phyloP scores from a whole-genome alignment of 1,140 invertebrate species.

The Rhyzopertha dominica region DNA sequence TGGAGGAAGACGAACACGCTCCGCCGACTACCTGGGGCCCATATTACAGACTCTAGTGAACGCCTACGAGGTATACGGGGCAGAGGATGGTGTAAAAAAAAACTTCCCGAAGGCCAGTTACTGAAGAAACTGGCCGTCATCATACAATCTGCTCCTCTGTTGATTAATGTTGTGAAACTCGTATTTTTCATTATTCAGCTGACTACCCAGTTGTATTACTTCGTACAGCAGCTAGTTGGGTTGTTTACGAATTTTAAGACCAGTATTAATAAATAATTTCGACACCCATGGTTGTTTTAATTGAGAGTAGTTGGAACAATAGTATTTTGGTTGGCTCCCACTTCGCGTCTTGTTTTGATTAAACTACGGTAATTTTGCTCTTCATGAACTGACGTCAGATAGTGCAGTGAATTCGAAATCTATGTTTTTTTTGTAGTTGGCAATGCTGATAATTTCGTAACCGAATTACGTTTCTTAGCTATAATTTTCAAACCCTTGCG shows the following conservation, averaged over 20 bases:
- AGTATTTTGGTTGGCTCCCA: slow-evolving; percentile 1
- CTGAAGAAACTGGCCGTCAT: slow-evolving; percentile 33
- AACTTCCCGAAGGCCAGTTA: slow-evolving; percentile 29
- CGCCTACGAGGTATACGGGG: slow-evolving; percentile 30
- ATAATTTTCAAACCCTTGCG: too few relatives aligned
- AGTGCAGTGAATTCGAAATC: too few relatives aligned
- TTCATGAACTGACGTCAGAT: not conserved
- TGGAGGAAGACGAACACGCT: slow-evolving; percentile 21
- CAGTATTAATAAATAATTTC: too few relatives aligned
- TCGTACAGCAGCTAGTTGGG: slow-evolving; percentile 15
- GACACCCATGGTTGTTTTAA: too few relatives aligned
- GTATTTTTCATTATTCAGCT: slow-evolving; percentile 21
- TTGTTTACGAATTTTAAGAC: slow-evolving; percentile 5
- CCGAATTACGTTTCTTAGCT: too few relatives aligned
- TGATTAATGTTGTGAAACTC: slow-evolving; percentile 23
- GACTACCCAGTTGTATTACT: slow-evolving; percentile 19
- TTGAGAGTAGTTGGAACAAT: slow-evolving; percentile 5
- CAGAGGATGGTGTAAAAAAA: slow-evolving; percentile 35
- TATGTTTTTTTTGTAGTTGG: too few relatives aligned
- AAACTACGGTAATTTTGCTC: slow-evolving; percentile 4
- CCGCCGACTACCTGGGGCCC: slow-evolving; percentile 28
- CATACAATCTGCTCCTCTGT: slow-evolving; percentile 27
- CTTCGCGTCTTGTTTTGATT: slow-evolving; percentile 10
- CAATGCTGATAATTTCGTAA: too few relatives aligned
- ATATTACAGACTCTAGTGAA: slow-evolving; percentile 23